A percentile compares a stretch with the other conserved stretches of the same genome.
Conservation (phyloP, 2,797 vertebrate genomes). For the Antennarius maculatus region DNA sequence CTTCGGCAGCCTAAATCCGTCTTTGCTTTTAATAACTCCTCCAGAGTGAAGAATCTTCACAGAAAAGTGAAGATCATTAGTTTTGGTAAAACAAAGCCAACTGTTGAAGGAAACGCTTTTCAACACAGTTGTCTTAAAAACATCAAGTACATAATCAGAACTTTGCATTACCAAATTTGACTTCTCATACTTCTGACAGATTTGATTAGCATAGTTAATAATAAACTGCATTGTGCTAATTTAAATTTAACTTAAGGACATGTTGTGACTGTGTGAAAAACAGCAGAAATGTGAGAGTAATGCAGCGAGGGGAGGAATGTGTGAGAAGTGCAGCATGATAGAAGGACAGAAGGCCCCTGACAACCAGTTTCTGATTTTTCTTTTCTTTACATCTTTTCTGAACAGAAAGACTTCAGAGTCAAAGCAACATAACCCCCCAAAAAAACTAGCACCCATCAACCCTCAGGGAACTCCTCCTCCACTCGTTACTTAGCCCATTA, state of each 20-base stretch:
- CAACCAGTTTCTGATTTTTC: slow-evolving; percentile 29
- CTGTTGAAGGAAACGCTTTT: slow-evolving; percentile 23
- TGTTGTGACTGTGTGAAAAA: slow-evolving; percentile 52
- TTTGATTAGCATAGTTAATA: slow-evolving; percentile 6
- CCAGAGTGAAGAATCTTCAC: slow-evolving; percentile 35
- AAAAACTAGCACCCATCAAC: not conserved
- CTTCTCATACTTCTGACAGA: slow-evolving; percentile 6
- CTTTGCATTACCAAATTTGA: slow-evolving; percentile 6
- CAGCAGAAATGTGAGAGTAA: slow-evolving; percentile 63
- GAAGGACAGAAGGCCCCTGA: slow-evolving; percentile 46
- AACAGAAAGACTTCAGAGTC: slow-evolving; percentile 32
- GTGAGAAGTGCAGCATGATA: slow-evolving; percentile 64
- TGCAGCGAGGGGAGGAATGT: slow-evolving; percentile 71
- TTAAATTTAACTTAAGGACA: slow-evolving; percentile 42
- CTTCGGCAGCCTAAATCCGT: slow-evolving; percentile 53
- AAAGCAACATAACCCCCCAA: not conserved
- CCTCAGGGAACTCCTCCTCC: slow-evolving; percentile 9
- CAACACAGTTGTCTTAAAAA: slow-evolving; percentile 28
- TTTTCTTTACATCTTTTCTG: slow-evolving; percentile 3
- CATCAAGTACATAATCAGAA: slow-evolving; percentile 15
- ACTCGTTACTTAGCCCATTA: slow-evolving; percentile 9
- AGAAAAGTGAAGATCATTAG: slow-evolving; percentile 20
- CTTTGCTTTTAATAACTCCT: slow-evolving; percentile 60
- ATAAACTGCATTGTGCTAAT: slow-evolving; percentile 30
- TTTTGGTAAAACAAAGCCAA: slow-evolving; percentile 44